Base-by-base conservation (phyloP, 2,797 vertebrate genomes). In the Coregonus sp. region DNA sequence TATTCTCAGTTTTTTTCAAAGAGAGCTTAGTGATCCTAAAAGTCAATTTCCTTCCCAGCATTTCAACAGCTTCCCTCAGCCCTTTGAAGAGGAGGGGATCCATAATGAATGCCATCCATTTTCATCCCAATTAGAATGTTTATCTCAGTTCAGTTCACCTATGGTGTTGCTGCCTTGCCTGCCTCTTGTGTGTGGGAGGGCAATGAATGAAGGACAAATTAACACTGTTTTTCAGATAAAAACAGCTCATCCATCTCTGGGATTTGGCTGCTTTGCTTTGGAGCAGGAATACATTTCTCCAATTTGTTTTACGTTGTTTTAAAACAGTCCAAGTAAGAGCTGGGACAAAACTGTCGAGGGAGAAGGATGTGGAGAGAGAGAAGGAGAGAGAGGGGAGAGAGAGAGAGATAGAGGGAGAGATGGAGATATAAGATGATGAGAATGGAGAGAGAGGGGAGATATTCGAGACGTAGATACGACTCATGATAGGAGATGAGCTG, bases 201-300 rank as follows among this genome's bases (percentile, higher is more conserved):
- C 16, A 50, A 6, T 59, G 67, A 92, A 93, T 93, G 90, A 92
- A 92, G 90, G 91, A 89, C 91, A 90, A 92, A 89, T 89, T 90
- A 92, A 90, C 40, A 47, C 9, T 40, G 35, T 37, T 1, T 83
- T 91, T 89, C 82, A 88, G 88, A 90, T 87, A 40, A 87, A 88
- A 91, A 90, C 83, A 86, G 84, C 85, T 89, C 90, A 92, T 91
- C 88, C 88, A 72, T 86, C 70, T 15, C 63, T 81, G 89, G 90
- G 90, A 92, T 90, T 92, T 92, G 91, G 16, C 52, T 54, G 52
- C 52, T 15, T 89, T 88, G 87, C 85, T 90, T 88, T 83, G 73
- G 86, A 83, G 84, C 85, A 75, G 80, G 83, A 91, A 89, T 92
- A 78, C 84, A 90, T 90, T 79, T 80, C 79, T 83, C 86, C 86